Percentiles rank a stretch among this genome's conserved stretches.
These are phyloP conservation scores for Rhabdomys dilectus DNA, from an alignment of 2,113 vertebrate genomes.

Conservation along the genomic window DNA sequence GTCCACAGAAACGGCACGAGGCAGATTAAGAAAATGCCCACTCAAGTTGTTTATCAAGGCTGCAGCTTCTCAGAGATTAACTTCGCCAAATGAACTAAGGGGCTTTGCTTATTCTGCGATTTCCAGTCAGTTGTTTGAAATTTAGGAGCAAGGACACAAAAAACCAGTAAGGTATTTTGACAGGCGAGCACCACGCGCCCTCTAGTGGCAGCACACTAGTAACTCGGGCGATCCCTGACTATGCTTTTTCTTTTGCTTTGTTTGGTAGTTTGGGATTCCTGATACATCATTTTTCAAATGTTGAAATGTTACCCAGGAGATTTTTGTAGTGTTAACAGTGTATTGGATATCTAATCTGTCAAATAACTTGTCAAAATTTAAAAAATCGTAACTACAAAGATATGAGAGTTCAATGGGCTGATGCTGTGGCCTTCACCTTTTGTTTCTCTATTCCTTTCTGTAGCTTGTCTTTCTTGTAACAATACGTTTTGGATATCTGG, in stretches of 20 bases:
- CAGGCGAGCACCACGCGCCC: constrained; percentile 61
- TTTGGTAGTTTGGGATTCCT: not conserved
- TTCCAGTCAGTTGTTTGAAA: not conserved
- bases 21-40: not conserved
- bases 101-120: not conserved
- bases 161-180: constrained; percentile 15
- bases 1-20: not conserved
- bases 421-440: not conserved
- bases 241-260: not conserved
- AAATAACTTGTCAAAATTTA: not conserved
- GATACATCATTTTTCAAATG: not conserved
- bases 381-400: not conserved
- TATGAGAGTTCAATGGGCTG: not conserved
- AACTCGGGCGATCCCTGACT: not conserved
- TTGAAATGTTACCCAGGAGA: not conserved
- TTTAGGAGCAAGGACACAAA: not conserved
- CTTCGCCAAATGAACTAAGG: not conserved
- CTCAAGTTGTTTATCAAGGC: not conserved
- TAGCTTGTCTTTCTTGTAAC: not conserved
- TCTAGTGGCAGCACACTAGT: constrained; percentile 69
- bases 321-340: not conserved
- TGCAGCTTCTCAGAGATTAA: not conserved
- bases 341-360: not conserved
- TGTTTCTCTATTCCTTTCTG: not conserved
- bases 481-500: not conserved